Base-by-base conservation (phyloP, 2,113 vertebrate species). In the Bubo scandiacus region DNA sequence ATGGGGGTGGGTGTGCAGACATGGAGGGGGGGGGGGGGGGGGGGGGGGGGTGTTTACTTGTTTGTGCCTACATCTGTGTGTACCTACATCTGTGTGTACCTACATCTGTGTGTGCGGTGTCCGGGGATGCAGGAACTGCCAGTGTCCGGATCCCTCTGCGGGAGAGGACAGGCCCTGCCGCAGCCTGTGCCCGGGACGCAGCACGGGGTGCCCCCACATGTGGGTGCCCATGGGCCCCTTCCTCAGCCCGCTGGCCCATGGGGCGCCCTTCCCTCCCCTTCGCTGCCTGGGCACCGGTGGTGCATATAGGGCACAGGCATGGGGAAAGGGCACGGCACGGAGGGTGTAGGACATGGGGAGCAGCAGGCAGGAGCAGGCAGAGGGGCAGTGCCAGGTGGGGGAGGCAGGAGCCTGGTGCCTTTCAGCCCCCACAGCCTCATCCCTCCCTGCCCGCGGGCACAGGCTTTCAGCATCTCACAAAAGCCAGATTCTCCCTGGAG, bases 401-500 rank as follows among this genome's bases (percentile, higher is more conserved):
- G n/a, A 72, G 74, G 61, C 30, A 61, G 67, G 25, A 91, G 27
- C 42, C 67, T 27, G 63, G 26, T 58, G 73, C 61, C 38, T 85
- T 74, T 72, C 71, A 40, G 7, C 68, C 21, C 26, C 42, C 11
- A 16, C 45, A 72, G n/a, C 52, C 59, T 52, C 59, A 78, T 42
- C 72, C 78, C 55, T 71, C 58, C 62, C 42, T 67, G 83, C 88
- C 89, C 7, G 7, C 45, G 55, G 91, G 83, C 77, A 92, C 77
- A 95, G 65, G 38, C 22, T 81, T 86, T 87, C 81, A 81, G 68
- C 73, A 88, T 71, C 65, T 78, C 87, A 96, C 72, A 95, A 74
- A 84, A 89, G 90, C 68, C 80, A 92, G 81, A 96, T 96, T 89
- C 61, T 92, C 52, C 42, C 45, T 11, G 3, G 68, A 96, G 96